Evolutionary conservation across 2,888 invertebrate species (phyloP).

Genomic region (Empis livida): DNA sequence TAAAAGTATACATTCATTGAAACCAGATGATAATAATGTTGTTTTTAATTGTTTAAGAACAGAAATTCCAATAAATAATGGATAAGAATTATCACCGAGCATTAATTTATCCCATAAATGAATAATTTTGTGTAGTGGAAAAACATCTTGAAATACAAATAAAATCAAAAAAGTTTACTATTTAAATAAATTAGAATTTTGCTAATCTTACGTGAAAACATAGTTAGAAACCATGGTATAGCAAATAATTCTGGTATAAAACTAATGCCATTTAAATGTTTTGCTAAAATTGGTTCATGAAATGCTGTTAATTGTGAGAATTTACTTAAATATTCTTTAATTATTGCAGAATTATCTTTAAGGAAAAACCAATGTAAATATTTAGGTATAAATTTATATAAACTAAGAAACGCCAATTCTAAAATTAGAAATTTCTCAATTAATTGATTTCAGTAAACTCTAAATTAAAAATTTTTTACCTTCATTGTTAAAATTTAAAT

Average conservation of each 20-base stretch:
- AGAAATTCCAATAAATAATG: constrained; percentile 87
- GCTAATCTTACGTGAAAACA: constrained; percentile 90
- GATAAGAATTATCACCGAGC: constrained; percentile 84
- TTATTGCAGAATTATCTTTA: constrained; percentile 91
- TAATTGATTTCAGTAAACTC: neutral
- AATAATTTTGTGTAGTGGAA: constrained; percentile 93
- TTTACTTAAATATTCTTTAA: constrained; percentile 94
- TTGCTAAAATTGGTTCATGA: constrained; percentile 84
- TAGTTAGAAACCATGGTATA: constrained; percentile 97
- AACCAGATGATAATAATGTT: constrained; percentile 75
- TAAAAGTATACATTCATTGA: constrained; percentile 94
- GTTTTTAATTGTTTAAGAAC: constrained; percentile 79
- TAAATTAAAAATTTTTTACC: constrained; percentile 39
- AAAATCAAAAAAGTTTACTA: constrained; percentile 1
- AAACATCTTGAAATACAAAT: constrained; percentile 61
- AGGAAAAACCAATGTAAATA: constrained; percentile 95
- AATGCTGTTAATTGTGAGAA: constrained; percentile 94
- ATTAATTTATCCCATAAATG: constrained; percentile 96
- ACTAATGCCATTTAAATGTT: constrained; percentile 81
- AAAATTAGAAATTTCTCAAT: constrained; percentile 24
- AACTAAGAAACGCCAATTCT: constrained; percentile 90
- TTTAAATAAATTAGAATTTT: neutral
- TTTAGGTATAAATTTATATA: constrained; percentile 91
- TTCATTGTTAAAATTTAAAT: constrained; percentile 93
- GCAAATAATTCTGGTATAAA: constrained; percentile 97